phyloP scores from a whole-genome alignment of 2,888 invertebrate species.

The Apamea monoglypha region DNA sequence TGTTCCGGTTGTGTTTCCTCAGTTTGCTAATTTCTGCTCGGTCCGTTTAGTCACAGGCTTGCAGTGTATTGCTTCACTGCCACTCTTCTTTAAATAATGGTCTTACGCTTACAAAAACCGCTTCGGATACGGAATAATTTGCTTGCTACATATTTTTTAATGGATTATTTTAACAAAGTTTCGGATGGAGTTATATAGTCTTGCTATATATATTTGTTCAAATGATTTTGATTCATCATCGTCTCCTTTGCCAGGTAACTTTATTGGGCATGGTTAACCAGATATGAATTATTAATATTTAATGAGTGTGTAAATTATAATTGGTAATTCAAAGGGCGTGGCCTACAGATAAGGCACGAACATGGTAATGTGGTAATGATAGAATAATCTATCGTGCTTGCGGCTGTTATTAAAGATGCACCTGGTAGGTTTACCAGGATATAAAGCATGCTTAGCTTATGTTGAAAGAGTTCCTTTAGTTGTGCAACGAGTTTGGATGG shows the following conservation, averaged over 20 bases:
- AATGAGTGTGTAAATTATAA: constrained; percentile 20
- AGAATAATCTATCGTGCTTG: constrained; percentile 22
- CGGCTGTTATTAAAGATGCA: constrained; percentile 34
- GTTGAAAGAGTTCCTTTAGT: not conserved
- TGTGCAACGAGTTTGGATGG: not conserved
- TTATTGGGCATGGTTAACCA: not conserved
- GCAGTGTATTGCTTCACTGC: constrained; percentile 48
- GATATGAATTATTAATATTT: constrained; percentile 17
- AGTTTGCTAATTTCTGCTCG: constrained; percentile 56
- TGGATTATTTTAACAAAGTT: constrained; percentile 32
- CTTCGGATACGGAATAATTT: constrained; percentile 54
- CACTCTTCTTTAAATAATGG: constrained; percentile 60
- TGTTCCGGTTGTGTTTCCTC: constrained; percentile 62
- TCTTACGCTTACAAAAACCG: constrained; percentile 55
- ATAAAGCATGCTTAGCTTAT: not conserved
- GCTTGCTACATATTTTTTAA: constrained; percentile 54
- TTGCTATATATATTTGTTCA: constrained; percentile 3
- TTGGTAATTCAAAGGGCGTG: constrained; percentile 23
- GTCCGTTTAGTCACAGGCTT: constrained; percentile 60
- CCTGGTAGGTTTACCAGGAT: not conserved
- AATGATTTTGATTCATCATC: not conserved
- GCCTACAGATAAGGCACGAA: constrained; percentile 34
- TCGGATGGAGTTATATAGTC: not conserved
- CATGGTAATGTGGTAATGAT: constrained; percentile 19
- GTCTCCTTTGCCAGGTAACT: not conserved